Conservation (phyloP, 2,888 invertebrate species). For the Anoncus sp. region DNA sequence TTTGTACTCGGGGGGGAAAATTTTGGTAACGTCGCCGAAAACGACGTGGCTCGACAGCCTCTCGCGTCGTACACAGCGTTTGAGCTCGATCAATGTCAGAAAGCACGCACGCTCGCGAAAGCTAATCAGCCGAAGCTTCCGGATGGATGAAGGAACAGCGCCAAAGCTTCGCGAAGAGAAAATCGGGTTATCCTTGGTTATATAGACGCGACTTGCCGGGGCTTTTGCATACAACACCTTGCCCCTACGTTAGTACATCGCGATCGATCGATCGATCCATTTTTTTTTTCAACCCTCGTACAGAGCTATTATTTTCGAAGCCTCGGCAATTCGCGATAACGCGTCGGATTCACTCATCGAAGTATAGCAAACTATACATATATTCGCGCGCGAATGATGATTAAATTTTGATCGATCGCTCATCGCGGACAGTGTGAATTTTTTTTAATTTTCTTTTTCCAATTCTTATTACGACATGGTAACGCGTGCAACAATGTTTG, state of each 20-base stretch:
- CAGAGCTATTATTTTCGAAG: background rate
- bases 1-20: too few relatives aligned
- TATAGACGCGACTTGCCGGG: too few relatives aligned
- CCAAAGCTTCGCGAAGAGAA: slow-evolving; percentile 39
- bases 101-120: slow-evolving; percentile 71
- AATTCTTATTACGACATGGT: too few relatives aligned
- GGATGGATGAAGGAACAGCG: slow-evolving; percentile 58
- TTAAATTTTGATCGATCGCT: too few relatives aligned
- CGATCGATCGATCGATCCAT: slow-evolving; percentile 34
- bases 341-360: too few relatives aligned
- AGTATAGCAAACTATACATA: background rate
- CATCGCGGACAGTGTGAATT: too few relatives aligned
- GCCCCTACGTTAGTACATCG: background rate
- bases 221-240: too few relatives aligned
- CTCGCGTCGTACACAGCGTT: slow-evolving; percentile 32
- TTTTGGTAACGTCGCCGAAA: slow-evolving; percentile 12
- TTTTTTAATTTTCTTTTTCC: too few relatives aligned
- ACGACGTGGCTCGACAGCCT: slow-evolving; percentile 30
- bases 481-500: too few relatives aligned
- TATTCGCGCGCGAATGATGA: too few relatives aligned
- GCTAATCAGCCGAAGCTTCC: slow-evolving; percentile 73
- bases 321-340: background rate
- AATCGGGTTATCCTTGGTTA: slow-evolving; percentile 47
- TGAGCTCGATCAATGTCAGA: slow-evolving; percentile 72
- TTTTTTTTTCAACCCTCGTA: background rate